phyloP scores from a whole-genome alignment of 2,797 vertebrate genomes.

The Pangasius sanitwongsei region DNA sequence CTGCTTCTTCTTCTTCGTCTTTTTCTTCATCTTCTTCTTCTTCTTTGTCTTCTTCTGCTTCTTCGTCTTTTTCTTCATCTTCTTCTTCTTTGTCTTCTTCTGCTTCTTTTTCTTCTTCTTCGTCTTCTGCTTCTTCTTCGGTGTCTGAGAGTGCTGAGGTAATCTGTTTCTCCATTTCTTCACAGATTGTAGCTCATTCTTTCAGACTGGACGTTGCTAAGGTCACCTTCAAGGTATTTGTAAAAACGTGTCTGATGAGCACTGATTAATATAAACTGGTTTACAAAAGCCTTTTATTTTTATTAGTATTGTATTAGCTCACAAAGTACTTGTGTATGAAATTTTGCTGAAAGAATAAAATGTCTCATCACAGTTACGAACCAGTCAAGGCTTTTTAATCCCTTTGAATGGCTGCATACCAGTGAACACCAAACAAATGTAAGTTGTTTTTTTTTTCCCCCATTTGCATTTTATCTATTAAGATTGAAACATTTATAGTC shows the following conservation, averaged over 20 bases:
- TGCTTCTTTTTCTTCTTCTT: background rate
- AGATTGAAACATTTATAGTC: background rate
- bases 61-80: background rate
- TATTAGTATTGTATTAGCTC: background rate
- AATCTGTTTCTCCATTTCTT: background rate
- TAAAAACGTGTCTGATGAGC: background rate
- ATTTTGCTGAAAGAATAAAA: background rate
- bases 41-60: too few relatives aligned
- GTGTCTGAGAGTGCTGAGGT: background rate
- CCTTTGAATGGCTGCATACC: slow-evolving; percentile 70
- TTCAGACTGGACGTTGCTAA: slow-evolving; percentile 66
- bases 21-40: background rate
- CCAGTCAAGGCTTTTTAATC: slow-evolving; percentile 71
- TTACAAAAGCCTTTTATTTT: background rate
- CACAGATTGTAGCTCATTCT: slow-evolving; percentile 68
- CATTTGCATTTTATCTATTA: background rate
- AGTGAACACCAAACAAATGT: slow-evolving; percentile 73
- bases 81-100: background rate
- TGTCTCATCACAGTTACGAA: slow-evolving; percentile 70
- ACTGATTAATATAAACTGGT: background rate
- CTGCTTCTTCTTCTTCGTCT: background rate
- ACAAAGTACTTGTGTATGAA: background rate
- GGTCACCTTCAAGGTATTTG: slow-evolving; percentile 69
- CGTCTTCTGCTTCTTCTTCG: background rate
- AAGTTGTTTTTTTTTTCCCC: slow-evolving; percentile 27